phyloP scores from a whole-genome alignment of 2,797 vertebrate species.

The Sebastes ruberrimus region DNA sequence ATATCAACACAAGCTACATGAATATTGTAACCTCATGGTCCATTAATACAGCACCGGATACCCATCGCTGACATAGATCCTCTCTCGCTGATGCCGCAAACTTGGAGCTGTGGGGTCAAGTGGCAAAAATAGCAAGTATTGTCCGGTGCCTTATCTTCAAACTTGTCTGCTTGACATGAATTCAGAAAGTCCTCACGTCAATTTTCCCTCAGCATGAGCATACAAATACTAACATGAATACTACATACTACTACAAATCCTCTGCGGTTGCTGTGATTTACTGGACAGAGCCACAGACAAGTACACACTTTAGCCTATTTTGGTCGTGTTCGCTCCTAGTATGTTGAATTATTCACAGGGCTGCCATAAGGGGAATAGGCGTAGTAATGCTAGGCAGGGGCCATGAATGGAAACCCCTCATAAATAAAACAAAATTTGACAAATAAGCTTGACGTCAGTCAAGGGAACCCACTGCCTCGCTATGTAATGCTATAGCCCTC shows the following conservation, averaged over 20 bases:
- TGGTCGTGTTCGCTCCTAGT: constrained; percentile 12
- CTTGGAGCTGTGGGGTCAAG: constrained; percentile 8
- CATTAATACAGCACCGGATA: constrained; percentile 41
- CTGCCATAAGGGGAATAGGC: constrained; percentile 37
- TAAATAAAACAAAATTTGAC: constrained; percentile 65
- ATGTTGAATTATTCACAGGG: constrained; percentile 65
- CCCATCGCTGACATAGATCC: constrained; percentile 12
- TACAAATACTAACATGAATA: background rate
- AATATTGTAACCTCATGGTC: constrained; percentile 16
- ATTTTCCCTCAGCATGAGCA: background rate
- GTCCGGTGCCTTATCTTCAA: background rate
- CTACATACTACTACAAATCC: background rate
- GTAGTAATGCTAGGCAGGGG: constrained; percentile 38
- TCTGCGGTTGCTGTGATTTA: constrained; percentile 27
- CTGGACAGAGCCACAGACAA: constrained; percentile 26
- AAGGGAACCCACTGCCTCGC: constrained; percentile 8
- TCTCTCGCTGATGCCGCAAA: constrained; percentile 20
- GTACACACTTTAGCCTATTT: constrained; percentile 34
- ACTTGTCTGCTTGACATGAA: background rate
- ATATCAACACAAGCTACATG: constrained; percentile 48
- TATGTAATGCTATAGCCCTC: constrained; percentile 23
- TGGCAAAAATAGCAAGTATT: constrained; percentile 5
- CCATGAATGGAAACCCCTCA: constrained; percentile 57
- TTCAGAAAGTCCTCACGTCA: background rate
- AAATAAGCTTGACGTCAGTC: constrained; percentile 56